Base-by-base conservation (phyloP, 2,113 vertebrate genomes). In the Apaloderma vittatum region DNA sequence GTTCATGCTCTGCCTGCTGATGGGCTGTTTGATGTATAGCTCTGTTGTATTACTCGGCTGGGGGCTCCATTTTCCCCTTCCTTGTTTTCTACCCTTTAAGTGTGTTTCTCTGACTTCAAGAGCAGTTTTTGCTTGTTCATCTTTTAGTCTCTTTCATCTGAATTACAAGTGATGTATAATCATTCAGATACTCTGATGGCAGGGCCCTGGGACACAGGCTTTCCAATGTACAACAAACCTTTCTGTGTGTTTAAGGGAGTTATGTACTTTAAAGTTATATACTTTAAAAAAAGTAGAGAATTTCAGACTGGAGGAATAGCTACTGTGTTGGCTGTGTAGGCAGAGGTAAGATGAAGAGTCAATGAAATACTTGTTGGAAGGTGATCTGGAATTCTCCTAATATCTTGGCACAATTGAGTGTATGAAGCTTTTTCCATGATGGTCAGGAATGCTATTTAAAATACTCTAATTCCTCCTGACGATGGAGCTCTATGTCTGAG, bases 71-170 rank as follows among this genome's bases (percentile, higher is more conserved):
- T 46, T 73, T 72, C 15, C 23, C 26, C 26, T 15, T 45, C 68
- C 32, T 90, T 71, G 32, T 67, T 45, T 77, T 61, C 49, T 79
- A 22, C 16, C 66, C 26, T 71, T 27, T 65, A 78, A 80, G 29
- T 61, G 23, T 30, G 20, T 59, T 86, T 62, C 22, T 51, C 26
- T 88, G 61, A 82, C 26, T 81, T 62, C 36, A 76, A 62, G 49
- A 71, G 19, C 2, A 21, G 54, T 21, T 71, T 94, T 76, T 86
- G 2, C 24, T 57, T 76, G 58, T 84, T 91, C 26, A 45, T 66
- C 20, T 92, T 55, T 49, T 22, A 83, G 46, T 78, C 30, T 87
- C 80, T 90, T 86, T 92, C 63, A 71, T 91, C 55, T 54, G 30
- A 16, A 29, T 90, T 26, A 54, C 45, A 21, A 82, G 26, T 46